phyloP scores from a whole-genome alignment of 2,113 vertebrate genomes.

The Seriola aureovittata region DNA sequence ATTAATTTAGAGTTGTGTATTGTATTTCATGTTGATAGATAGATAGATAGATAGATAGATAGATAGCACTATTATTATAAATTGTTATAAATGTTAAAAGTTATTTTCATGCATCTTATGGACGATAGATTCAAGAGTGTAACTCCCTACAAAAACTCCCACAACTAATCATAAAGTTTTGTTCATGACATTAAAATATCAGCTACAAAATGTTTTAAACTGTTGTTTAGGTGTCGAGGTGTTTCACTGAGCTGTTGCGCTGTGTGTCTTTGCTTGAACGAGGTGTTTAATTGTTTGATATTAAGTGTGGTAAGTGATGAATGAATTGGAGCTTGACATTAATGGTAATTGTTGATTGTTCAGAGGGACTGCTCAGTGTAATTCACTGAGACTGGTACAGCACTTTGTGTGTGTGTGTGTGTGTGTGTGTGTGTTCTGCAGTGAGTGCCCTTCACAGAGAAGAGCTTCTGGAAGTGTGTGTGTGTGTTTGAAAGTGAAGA shows the following conservation, averaged over 20 bases:
- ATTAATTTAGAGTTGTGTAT: neutral
- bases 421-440: constrained; percentile 62
- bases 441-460: constrained; percentile 74
- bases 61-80: neutral
- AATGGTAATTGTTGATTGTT: constrained; percentile 41
- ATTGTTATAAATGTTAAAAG: neutral
- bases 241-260: neutral
- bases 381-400: constrained; percentile 27
- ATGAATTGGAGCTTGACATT: constrained; percentile 20
- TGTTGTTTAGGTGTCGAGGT: neutral
- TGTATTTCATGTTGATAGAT: too few relatives aligned
- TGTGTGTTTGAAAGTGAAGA: constrained; percentile 73
- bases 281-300: constrained; percentile 20
- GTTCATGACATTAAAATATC: too few relatives aligned
- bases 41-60: constrained; percentile 1
- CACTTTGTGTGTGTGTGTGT: constrained; percentile 30
- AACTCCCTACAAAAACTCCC: neutral
- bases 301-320: constrained; percentile 17
- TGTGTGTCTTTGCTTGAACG: constrained; percentile 1
- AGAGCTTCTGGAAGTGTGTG: constrained; percentile 59
- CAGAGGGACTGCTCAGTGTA: constrained; percentile 35
- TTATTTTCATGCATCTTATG: neutral
- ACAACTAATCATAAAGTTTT: neutral
- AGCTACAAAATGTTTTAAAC: neutral
- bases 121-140: neutral